Conservation (phyloP, 2,888 invertebrate species). For the Sinohyriopsis cumingii region DNA sequence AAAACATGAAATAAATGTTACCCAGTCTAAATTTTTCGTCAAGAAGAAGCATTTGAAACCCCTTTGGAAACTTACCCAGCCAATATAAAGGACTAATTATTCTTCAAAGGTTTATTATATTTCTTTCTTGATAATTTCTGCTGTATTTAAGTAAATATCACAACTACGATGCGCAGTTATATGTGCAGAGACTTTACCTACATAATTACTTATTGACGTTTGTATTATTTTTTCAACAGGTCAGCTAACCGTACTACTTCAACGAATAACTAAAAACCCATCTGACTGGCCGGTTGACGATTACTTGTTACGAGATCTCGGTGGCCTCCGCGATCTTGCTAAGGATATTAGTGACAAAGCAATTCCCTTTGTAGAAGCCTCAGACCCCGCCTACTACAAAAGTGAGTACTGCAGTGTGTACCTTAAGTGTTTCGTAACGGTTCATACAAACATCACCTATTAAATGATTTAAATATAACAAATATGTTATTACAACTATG, state of each 20-base stretch:
- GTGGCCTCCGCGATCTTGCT: slow-evolving; percentile 37
- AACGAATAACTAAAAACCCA: slow-evolving; percentile 33
- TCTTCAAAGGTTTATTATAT: too few relatives aligned
- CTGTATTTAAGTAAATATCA: too few relatives aligned
- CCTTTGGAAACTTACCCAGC: too few relatives aligned
- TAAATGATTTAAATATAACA: not conserved
- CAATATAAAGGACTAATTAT: too few relatives aligned
- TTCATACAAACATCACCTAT: not conserved
- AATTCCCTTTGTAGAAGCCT: slow-evolving; percentile 43
- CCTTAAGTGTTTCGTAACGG: not conserved
- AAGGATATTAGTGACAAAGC: slow-evolving; percentile 50
- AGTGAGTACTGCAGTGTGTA: slow-evolving; percentile 36
- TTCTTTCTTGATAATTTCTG: too few relatives aligned
- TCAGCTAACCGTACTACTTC: slow-evolving; percentile 47
- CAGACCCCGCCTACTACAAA: slow-evolving; percentile 49
- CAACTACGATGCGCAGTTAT: not conserved
- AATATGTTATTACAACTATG: too few relatives aligned
- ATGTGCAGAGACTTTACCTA: not conserved
- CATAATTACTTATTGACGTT: not conserved
- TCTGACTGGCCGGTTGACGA: slow-evolving; percentile 32
- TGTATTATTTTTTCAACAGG: slow-evolving; percentile 36
- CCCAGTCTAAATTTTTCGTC: too few relatives aligned
- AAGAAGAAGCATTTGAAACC: too few relatives aligned
- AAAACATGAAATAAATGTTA: too few relatives aligned
- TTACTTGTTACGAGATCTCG: slow-evolving; percentile 31